These are phyloP conservation scores for Spinibarbus caldwelli DNA, from an alignment of 2,797 vertebrate species.

Conservation along the genomic window DNA sequence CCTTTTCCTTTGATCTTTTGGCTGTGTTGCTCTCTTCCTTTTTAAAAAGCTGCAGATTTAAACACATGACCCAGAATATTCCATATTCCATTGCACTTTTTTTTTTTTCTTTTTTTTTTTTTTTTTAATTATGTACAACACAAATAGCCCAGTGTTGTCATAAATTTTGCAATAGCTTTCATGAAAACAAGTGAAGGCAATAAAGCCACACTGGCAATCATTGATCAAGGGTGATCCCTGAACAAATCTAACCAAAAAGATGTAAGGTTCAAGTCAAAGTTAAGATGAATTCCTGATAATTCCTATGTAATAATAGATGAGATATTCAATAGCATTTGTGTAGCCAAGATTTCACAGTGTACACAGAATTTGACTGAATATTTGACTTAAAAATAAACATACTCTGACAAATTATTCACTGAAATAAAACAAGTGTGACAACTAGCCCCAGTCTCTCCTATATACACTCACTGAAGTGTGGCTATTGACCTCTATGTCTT, in stretches of 20 bases:
- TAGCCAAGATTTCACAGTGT: not conserved
- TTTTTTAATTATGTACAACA: too few species aligned
- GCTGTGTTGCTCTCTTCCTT: too few species aligned
- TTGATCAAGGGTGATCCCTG: not conserved
- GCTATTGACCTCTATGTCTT: not conserved
- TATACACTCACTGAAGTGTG: not conserved
- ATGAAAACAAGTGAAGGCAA: not conserved
- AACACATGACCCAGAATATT: not conserved
- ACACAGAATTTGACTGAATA: not conserved
- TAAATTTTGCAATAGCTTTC: not conserved
- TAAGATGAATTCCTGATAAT: not conserved
- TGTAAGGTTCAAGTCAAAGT: too few species aligned
- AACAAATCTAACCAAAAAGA: not conserved
- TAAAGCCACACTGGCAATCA: not conserved
- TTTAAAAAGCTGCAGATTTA: not conserved
- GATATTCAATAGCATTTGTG: not conserved
- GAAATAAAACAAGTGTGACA: not conserved
- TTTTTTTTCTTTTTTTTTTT: too few species aligned
- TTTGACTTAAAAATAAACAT: not conserved
- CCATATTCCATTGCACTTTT: too few species aligned
- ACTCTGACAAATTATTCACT: not conserved
- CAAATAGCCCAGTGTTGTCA: not conserved
- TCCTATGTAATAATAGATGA: too few species aligned
- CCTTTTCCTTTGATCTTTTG: not conserved
- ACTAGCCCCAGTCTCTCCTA: not conserved